Percentiles rank a stretch among this genome's conserved stretches.
These are phyloP conservation scores for Lasioglossum figueresi DNA, from an alignment of 2,888 invertebrate species.

Conservation along the genomic window DNA sequence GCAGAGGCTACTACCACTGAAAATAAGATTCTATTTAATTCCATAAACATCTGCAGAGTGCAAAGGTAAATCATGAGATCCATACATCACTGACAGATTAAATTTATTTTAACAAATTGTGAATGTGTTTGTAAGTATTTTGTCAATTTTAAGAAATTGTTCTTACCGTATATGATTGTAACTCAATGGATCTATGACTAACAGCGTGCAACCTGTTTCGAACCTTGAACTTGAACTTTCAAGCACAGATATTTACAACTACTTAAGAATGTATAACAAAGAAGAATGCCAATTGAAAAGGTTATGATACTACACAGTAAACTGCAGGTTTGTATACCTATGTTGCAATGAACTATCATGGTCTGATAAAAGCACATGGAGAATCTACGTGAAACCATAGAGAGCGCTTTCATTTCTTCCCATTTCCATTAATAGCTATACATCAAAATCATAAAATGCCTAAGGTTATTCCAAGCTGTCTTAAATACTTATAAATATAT, in stretches of 20 bases:
- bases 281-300: not conserved
- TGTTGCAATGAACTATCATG: not conserved
- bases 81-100: not conserved
- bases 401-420: not conserved
- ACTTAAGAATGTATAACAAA: not conserved
- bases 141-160: not conserved
- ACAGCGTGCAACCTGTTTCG: not conserved
- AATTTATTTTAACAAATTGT: not conserved
- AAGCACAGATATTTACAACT: not conserved
- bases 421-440: not conserved
- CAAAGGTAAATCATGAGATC: not conserved
- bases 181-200: not conserved
- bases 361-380: not conserved
- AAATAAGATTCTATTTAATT: too few species aligned
- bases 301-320: not conserved
- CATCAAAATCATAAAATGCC: not conserved
- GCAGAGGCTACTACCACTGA: too few species aligned
- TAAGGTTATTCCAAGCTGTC: not conserved
- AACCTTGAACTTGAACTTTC: not conserved
- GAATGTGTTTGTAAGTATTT: not conserved
- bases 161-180: not conserved
- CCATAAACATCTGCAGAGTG: not conserved
- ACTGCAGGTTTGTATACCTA: not conserved
- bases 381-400: not conserved
- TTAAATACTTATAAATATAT: not conserved